These are phyloP conservation scores for Microctenopoma lineatum DNA, from an alignment of 2,797 vertebrate genomes.

Conservation along the genomic window DNA sequence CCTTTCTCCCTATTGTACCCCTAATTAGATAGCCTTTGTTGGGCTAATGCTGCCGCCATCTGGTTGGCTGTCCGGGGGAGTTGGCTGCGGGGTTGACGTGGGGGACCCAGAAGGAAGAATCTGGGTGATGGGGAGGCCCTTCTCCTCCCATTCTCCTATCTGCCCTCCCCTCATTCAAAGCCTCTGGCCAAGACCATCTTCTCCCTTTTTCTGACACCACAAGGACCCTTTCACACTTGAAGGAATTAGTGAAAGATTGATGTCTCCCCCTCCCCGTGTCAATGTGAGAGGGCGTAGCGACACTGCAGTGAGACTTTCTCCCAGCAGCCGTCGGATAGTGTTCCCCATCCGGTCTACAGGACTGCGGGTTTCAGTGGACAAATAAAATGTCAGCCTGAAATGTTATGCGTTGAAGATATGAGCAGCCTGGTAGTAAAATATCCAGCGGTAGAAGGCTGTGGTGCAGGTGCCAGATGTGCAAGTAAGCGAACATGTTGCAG, in stretches of 20 bases:
- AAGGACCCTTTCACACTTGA: conserved; percentile 85
- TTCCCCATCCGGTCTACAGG: conserved; percentile 19
- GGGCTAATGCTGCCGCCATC: conserved; percentile 85
- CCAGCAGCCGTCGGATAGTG: conserved; percentile 44
- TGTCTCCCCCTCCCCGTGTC: conserved; percentile 68
- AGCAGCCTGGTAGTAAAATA: conserved; percentile 28
- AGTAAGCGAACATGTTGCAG: conserved; percentile 20
- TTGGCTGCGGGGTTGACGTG: conserved; percentile 59
- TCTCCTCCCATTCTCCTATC: conserved; percentile 65
- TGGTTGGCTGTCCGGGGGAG: conserved; percentile 78
- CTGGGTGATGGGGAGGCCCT: conserved; percentile 46
- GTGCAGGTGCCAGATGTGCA: conserved; percentile 23
- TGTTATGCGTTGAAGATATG: conserved; percentile 26
- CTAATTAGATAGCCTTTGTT: conserved; percentile 89
- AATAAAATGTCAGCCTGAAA: conserved; percentile 34
- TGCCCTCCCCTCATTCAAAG: conserved; percentile 69
- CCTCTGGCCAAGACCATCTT: conserved; percentile 57
- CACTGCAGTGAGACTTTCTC: conserved; percentile 48
- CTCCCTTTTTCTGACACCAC: conserved; percentile 70
- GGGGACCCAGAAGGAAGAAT: conserved; percentile 51
- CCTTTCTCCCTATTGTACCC: conserved; percentile 78
- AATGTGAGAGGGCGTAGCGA: conserved; percentile 55
- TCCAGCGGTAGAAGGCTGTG: not conserved
- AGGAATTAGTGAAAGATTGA: conserved; percentile 88
- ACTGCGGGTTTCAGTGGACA: conserved; percentile 31